Evolutionary conservation across 2,797 vertebrate genomes (phyloP), one percentile per base, ranked within the genome.

Genomic region (Rhynchonycteris naso): DNA sequence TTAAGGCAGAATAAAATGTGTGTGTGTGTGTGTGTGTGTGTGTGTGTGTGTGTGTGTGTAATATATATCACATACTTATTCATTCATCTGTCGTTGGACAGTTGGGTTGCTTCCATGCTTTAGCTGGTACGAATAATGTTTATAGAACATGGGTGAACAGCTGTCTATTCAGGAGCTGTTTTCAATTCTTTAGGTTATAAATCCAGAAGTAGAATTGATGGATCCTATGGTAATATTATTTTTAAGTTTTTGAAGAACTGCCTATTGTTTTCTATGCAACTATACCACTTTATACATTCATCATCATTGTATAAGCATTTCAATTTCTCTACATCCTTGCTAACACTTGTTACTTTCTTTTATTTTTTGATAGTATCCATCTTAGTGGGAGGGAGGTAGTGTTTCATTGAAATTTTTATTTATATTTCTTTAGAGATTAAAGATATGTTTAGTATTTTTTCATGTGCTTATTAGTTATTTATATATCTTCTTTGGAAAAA

Each of bases 361-460:
- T 38, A 4, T 59, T 35, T 63, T 85, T 89, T 80, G 15, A 72
- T 26, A 54, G 11, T 30, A 63, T 26, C 5, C 26, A 92, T 30
- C n/a, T 7, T 43, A 47, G 16, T 15, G 58, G 2, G 28, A 66
- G 7, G 50, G 22, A 86, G 10, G 4, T 47, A 50, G 7, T 16
- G 5, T 94, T 47, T 72, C 28, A 43, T 58, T 69, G 38, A 68
- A 35, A 21, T 68, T 95, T 94, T 88, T n/a, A 65, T n/a, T 90
- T 93, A 16, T 11, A 33, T 66, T 95, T 76, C 16, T 14, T 28
- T 59, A 81, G 56, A 26, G 12, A 26, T 74, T 76, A 71, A 33
- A 82, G 4, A 26, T 38, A 16, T 24, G 16, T 16, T 86, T 18
- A 65, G 30, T 4, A 54, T 52, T 12, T 85, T 81, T 56, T 54